A percentile compares a stretch with the other conserved stretches of the same genome.
Conservation (phyloP, 2,888 invertebrate species). For the Proisotoma minuta region DNA sequence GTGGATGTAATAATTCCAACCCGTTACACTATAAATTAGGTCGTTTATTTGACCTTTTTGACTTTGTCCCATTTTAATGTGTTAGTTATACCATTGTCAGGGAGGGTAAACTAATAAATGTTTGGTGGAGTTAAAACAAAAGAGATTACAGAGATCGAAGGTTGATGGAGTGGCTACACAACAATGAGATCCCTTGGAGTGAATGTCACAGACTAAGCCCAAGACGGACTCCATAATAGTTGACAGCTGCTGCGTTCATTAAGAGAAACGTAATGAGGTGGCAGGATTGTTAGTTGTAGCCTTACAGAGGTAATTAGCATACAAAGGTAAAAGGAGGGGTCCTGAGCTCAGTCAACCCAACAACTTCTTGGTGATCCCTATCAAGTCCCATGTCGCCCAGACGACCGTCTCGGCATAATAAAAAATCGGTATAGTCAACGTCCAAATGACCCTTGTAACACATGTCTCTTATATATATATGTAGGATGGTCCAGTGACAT, state of each 20-base stretch:
- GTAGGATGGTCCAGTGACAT: conserved; percentile 11
- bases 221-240: conserved; percentile 26
- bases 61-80: background rate
- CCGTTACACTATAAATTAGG: background rate
- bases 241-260: conserved; percentile 46
- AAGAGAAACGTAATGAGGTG: conserved; percentile 44
- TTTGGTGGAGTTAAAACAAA: too few relatives aligned
- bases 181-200: conserved; percentile 8
- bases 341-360: conserved; percentile 15
- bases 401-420: conserved; percentile 45
- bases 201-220: background rate
- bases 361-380: conserved; percentile 37
- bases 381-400: conserved; percentile 44
- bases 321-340: conserved; percentile 44
- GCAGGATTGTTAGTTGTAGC: conserved; percentile 39
- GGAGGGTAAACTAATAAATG: background rate
- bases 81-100: background rate
- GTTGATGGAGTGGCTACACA: background rate
- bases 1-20: background rate
- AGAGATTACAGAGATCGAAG: background rate
- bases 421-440: conserved; percentile 11
- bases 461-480: conserved; percentile 31
- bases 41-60: too few relatives aligned
- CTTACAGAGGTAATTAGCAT: conserved; percentile 47
- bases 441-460: conserved; percentile 39